Evolutionary conservation across 2,113 vertebrate species (phyloP), one percentile per base, ranked within the genome.

Genomic region (Rhinolophus sinicus): DNA sequence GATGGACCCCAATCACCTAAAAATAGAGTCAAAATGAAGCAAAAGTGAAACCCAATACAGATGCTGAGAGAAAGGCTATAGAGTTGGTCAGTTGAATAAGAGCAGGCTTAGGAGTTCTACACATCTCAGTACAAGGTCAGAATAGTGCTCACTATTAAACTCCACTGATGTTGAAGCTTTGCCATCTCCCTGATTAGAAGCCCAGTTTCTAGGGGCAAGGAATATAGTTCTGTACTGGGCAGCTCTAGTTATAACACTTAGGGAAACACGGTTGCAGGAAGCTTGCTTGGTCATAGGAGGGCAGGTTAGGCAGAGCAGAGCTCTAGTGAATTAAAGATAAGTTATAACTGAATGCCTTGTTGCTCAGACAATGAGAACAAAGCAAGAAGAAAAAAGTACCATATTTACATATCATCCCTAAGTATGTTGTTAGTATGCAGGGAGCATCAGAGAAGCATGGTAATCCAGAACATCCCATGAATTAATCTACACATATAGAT

Each of bases 21-120:
- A 95, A 80, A 77, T 9, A 40, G 64, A 84, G 35, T 69, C 18
- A 90, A 90, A 92, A 89, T 50, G 52, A 94, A 54, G 82, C 54
- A 6, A 75, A 80, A 87, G 47, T 30, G 26, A 93, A 92, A 67
- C 50, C 50, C 67, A 90, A 24, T 40, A 21, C 40, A 69, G 35
- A 88, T 4, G 18, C 40, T 83, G 33, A 77, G 19, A 50, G 12
- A 18, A 62, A 72, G 56, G 67, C 30, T 62, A 8, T 3, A 56
- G 35, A 16, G 11, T 73, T 76, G 4, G n/a, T 40, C 33, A 58
- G 19, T 0, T 58, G 50, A 96, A n/a, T 21, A 78, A 72, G 26
- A 18, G 82, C 35, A 26, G 40, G 44, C 4, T 50, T 56, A 56
- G 38, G 65, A 58, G 58, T 52, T 76, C 33, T 58, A 12, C 0